These are phyloP conservation scores for Ptycholaimellus sp. DNA, from an alignment of 2,888 invertebrate species.

Conservation along the genomic window DNA sequence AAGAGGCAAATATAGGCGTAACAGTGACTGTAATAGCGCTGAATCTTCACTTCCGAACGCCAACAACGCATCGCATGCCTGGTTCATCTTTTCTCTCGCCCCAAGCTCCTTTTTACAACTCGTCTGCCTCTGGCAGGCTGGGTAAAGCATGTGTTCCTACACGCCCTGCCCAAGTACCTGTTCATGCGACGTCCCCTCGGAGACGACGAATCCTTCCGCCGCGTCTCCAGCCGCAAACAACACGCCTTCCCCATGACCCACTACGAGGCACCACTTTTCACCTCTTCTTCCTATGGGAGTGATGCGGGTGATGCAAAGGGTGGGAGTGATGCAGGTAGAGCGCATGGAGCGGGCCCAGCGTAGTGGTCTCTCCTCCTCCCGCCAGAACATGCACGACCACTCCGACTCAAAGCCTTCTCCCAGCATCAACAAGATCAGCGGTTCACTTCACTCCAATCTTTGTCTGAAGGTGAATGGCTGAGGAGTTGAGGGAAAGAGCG, in stretches of 20 bases:
- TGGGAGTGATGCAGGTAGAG: slow-evolving; percentile 11
- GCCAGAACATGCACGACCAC: neutral
- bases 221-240: slow-evolving; percentile 3
- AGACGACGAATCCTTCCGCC: slow-evolving; percentile 7
- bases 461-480: slow-evolving; percentile 8
- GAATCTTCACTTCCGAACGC: slow-evolving; percentile 61
- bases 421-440: slow-evolving; percentile 9
- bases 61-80: slow-evolving; percentile 79
- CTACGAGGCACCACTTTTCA: too few species aligned
- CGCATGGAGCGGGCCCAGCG: slow-evolving; percentile 6
- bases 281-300: too few species aligned
- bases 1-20: neutral
- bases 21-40: slow-evolving; percentile 44
- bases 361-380: slow-evolving; percentile 1
- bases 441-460: slow-evolving; percentile 14
- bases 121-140: slow-evolving; percentile 33
- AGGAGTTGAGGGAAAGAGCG: neutral
- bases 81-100: slow-evolving; percentile 22
- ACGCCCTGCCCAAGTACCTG: slow-evolving; percentile 60
- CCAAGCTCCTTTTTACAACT: neutral
- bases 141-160: slow-evolving; percentile 61
- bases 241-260: slow-evolving; percentile 1
- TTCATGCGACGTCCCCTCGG: slow-evolving; percentile 60
- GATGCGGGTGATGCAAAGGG: too few species aligned
- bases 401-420: neutral